Percentiles rank a stretch among this genome's conserved stretches.
These are phyloP conservation scores for Morpho achilles DNA, from an alignment of 2,888 invertebrate genomes.

Conservation along the genomic window DNA sequence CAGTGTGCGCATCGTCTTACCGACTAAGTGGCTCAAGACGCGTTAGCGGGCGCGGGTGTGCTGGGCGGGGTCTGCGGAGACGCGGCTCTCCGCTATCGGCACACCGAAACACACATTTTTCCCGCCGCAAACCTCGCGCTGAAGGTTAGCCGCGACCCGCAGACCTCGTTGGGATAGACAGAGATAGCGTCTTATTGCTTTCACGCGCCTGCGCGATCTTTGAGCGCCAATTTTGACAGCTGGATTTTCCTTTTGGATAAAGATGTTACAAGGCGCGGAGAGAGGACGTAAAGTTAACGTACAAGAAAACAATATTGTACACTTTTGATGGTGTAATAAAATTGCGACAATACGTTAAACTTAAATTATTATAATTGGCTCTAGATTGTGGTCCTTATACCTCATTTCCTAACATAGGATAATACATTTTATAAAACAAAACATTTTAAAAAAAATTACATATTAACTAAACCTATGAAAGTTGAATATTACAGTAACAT, in stretches of 20 bases:
- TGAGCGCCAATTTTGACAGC: conserved; percentile 65
- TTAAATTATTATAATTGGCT: too few species aligned
- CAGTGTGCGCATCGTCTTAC: conserved; percentile 72
- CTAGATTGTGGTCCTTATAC: too few species aligned
- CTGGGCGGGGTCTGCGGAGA: conserved; percentile 59
- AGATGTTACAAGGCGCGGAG: conserved; percentile 16
- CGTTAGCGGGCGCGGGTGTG: conserved; percentile 69
- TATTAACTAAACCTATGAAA: too few species aligned
- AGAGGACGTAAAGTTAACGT: background rate
- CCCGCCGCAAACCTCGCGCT: conserved; percentile 80
- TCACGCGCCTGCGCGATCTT: conserved; percentile 54
- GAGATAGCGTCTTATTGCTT: conserved; percentile 45
- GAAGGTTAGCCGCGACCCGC: conserved; percentile 79
- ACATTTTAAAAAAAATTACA: too few species aligned
- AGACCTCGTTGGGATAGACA: conserved; percentile 67
- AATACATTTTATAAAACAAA: too few species aligned
- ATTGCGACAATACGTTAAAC: too few species aligned
- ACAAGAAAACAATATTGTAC: background rate
- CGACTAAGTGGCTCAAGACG: conserved; percentile 78
- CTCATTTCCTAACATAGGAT: too few species aligned
- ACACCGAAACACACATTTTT: conserved; percentile 81
- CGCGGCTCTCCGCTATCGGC: conserved; percentile 77
- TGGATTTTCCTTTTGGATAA: conserved; percentile 26
- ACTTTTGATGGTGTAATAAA: too few species aligned
- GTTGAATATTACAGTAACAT: too few species aligned